Evolutionary conservation across 1,140 invertebrate genomes (phyloP).

Genomic region (Hypsibius dujardini): DNA sequence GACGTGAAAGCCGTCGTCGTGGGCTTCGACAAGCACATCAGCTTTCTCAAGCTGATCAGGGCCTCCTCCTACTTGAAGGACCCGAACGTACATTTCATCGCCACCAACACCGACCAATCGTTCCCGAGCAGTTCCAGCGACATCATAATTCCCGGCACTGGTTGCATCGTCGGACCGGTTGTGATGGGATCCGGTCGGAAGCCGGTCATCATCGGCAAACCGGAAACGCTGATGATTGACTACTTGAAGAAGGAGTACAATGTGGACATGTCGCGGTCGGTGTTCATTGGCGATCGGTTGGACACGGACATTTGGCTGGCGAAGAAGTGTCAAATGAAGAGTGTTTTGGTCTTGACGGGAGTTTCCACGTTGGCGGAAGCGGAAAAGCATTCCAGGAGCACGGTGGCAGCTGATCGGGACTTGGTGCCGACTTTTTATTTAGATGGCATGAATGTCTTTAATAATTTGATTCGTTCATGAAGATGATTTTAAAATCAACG

Average conservation of each 20-base stretch:
- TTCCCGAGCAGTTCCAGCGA: conserved; percentile 38
- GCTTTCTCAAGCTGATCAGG: conserved; percentile 72
- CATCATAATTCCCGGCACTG: conserved; percentile 42
- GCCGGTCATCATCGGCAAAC: conserved; percentile 71
- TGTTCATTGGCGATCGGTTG: conserved; percentile 20
- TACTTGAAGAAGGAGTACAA: conserved; percentile 28
- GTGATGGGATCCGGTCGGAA: conserved; percentile 58
- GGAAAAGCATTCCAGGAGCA: neutral
- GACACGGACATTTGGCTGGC: conserved; percentile 19
- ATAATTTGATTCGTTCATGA: no score
- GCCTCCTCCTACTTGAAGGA: conserved; percentile 64
- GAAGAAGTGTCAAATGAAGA: neutral
- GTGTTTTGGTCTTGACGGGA: neutral
- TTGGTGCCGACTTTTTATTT: neutral
- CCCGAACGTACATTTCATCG: conserved; percentile 60
- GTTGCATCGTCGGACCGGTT: conserved; percentile 61
- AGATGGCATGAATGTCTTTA: neutral
- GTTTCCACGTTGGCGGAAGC: neutral
- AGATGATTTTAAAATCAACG: no score
- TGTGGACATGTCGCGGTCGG: conserved; percentile 26
- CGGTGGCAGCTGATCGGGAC: neutral
- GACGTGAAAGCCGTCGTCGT: conserved; percentile 79
- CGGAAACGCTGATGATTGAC: conserved; percentile 43
- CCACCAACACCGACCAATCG: conserved; percentile 76
- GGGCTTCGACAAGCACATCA: conserved; percentile 78